Evolutionary conservation across 2,797 vertebrate species (phyloP), one percentile per base, ranked within the genome.

Genomic region (Phoxinus dragarum): DNA sequence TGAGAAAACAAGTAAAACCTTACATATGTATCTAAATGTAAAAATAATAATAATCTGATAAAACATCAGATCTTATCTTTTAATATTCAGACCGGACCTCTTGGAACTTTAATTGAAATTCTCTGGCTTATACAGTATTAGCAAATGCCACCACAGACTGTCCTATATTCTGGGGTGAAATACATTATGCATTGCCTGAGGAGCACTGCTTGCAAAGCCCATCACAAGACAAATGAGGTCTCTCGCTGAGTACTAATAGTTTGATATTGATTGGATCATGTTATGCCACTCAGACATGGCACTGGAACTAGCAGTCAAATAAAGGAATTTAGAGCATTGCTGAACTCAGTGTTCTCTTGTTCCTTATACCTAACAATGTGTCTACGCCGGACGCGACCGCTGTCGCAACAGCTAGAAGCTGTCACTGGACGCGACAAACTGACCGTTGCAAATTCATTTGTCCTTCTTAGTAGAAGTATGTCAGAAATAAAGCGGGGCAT

Each of bases 151-250:
- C 84, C 87, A 88, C 82, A 89, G 87, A 90, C 89, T 92, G 91
- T 89, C 91, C 91, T 91, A 91, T 91, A 93, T 93, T 93, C 90
- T 89, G 84, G 40, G 76, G 90, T 90, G 90, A 89, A 92, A 91
- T 92, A 88, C 91, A 91, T 93, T 90, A 90, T 91, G 85, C 90
- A 85, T 90, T 6, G 86, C 89, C 87, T 76, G 14, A 87, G 91
- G 92, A 90, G 77, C 56, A 88, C 88, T 89, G 90, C 90, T 92
- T 91, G 89, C 89, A 90, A 86, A 88, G 90, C 84, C 86, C 85
- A 89, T 90, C 86, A 79, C 82, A 92, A 89, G 90, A 92, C 89
- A 89, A 93, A 91, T 90, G 88, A 85, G 89, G 89, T 86, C 77
- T 47, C 85, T 90, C 80, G 82, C 90, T 87, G 80, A 84, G 73